phyloP scores from a whole-genome alignment of 2,113 vertebrate species.

The Ptyas mucosa region DNA sequence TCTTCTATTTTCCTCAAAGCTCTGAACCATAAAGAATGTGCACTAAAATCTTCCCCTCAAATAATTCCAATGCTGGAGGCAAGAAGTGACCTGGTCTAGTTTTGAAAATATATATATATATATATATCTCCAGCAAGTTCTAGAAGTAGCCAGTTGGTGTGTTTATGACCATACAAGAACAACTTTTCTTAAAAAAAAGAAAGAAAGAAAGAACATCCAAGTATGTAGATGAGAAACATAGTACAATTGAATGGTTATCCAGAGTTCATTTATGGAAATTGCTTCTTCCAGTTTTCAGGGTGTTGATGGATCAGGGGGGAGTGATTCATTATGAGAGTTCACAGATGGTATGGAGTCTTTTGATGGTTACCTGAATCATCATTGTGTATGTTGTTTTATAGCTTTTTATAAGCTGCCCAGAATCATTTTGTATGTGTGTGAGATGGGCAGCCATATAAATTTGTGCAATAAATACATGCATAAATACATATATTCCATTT shows the following conservation, averaged over 20 bases:
- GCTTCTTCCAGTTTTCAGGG: not conserved
- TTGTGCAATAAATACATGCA: not conserved
- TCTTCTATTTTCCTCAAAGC: not conserved
- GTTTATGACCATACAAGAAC: not conserved
- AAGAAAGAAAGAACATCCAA: not conserved
- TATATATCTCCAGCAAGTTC: not conserved
- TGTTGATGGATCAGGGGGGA: not conserved
- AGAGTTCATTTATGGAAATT: not conserved
- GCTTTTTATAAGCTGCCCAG: not conserved
- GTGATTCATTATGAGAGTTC: not conserved
- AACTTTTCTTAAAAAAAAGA: not conserved
- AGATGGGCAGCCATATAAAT: not conserved
- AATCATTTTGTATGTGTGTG: not conserved
- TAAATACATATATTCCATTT: not conserved
- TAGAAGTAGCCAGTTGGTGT: not conserved
- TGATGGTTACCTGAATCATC: not conserved
- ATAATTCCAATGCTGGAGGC: not conserved
- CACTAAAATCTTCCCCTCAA: not conserved
- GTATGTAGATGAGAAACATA: not conserved
- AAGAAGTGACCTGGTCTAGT: not conserved
- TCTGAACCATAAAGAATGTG: not conserved
- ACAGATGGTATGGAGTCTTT: not conserved
- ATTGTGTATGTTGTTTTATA: not conserved
- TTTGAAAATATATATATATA: not conserved
- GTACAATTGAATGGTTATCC: not conserved